phyloP scores from a whole-genome alignment of 2,113 vertebrate species.

The Zeus faber region DNA sequence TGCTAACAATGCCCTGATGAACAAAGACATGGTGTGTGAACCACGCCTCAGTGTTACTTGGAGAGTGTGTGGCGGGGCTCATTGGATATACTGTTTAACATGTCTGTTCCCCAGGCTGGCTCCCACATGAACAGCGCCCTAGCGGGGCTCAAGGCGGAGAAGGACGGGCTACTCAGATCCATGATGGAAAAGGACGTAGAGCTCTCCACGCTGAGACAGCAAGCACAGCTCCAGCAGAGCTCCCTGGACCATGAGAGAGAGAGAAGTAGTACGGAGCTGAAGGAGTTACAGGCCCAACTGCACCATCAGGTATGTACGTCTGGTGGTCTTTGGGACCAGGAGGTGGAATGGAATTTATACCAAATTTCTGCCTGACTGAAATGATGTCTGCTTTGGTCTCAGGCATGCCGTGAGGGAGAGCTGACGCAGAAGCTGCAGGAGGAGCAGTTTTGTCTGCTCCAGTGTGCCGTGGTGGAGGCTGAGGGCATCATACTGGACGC shows the following conservation, averaged over 20 bases:
- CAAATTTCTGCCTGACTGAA: not conserved
- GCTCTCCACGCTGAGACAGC: slow-evolving; percentile 59
- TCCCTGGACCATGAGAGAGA: slow-evolving; percentile 64
- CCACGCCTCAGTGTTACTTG: not conserved
- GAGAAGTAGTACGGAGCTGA: slow-evolving; percentile 62
- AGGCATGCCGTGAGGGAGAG: slow-evolving; percentile 50
- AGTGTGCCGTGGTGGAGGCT: slow-evolving; percentile 71
- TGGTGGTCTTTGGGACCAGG: not conserved
- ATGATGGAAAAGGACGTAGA: slow-evolving; percentile 64
- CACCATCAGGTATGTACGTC: slow-evolving; percentile 67
- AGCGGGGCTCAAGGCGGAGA: slow-evolving; percentile 72
- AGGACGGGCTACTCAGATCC: slow-evolving; percentile 51
- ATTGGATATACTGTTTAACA: not conserved
- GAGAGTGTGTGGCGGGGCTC: not conserved
- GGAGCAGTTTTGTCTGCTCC: slow-evolving; percentile 79
- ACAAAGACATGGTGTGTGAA: slow-evolving; percentile 68
- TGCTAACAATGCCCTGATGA: slow-evolving; percentile 52
- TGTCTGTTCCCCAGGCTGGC: slow-evolving; percentile 60
- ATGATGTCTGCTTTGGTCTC: slow-evolving; percentile 57
- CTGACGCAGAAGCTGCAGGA: slow-evolving; percentile 67
- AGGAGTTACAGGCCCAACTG: slow-evolving; percentile 65
- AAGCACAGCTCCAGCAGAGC: slow-evolving; percentile 69
- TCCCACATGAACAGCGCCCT: slow-evolving; percentile 66
- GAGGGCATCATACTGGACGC: slow-evolving; percentile 84
- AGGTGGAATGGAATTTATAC: too few species aligned